These are phyloP conservation scores for Strix aluco DNA, from an alignment of 2,113 vertebrate species.

Conservation along the genomic window DNA sequence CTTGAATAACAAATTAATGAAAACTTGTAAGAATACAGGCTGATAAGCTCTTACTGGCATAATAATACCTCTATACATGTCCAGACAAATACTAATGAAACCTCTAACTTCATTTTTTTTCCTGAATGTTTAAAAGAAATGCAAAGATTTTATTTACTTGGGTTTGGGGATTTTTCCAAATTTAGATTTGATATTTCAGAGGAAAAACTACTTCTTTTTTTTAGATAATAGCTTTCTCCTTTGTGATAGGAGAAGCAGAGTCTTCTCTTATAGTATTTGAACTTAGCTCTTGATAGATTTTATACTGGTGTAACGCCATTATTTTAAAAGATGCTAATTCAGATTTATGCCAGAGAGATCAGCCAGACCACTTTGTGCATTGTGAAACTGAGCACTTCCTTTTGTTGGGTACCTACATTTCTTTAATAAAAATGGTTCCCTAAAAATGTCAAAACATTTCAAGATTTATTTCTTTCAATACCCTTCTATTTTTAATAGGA, in stretches of 20 bases:
- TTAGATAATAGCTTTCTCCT: background rate
- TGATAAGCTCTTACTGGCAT: background rate
- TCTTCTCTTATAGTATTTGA: background rate
- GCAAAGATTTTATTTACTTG: background rate
- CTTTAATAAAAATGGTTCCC: conserved; percentile 41
- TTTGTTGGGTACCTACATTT: conserved; percentile 31
- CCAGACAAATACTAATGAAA: background rate
- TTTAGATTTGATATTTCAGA: background rate
- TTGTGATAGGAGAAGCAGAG: background rate
- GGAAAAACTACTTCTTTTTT: background rate
- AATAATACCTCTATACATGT: background rate
- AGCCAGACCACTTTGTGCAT: background rate
- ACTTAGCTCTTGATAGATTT: conserved; percentile 13
- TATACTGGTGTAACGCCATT: background rate
- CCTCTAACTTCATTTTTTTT: background rate
- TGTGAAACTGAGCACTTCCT: conserved; percentile 40
- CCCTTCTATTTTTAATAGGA: background rate
- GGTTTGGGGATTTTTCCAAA: background rate
- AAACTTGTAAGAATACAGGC: background rate
- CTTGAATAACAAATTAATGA: background rate
- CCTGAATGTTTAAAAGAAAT: background rate
- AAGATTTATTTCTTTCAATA: conserved; percentile 33
- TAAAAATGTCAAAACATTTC: conserved; percentile 30
- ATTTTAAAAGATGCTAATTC: background rate
- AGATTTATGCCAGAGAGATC: conserved; percentile 10